phyloP scores from a whole-genome alignment of 1,140 invertebrate species.

The Leptopilina boulardi region DNA sequence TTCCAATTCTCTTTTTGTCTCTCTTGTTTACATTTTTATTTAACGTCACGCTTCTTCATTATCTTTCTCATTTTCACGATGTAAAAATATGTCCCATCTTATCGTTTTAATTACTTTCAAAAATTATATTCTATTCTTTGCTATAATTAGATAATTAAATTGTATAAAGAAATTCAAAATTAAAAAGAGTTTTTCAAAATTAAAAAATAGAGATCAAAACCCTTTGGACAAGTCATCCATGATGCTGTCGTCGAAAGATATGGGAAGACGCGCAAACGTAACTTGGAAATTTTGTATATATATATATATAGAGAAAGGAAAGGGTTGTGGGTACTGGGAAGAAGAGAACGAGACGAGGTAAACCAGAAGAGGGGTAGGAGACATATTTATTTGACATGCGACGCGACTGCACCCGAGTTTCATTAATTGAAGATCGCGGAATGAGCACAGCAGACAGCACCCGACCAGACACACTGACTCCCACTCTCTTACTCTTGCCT shows the following conservation, averaged over 20 bases:
- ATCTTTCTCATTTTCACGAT: constrained; percentile 62
- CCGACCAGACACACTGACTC: constrained; percentile 63
- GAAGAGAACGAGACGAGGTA: constrained; percentile 50
- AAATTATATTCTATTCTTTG: too few relatives aligned
- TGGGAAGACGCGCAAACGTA: constrained; percentile 35
- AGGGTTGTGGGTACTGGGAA: constrained; percentile 56
- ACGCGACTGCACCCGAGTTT: constrained; percentile 76
- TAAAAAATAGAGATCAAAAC: background rate
- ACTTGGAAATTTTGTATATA: constrained; percentile 39
- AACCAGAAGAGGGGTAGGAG: constrained; percentile 61
- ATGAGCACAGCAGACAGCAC: constrained; percentile 73
- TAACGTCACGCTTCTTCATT: constrained; percentile 62
- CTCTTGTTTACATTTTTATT: constrained; percentile 66
- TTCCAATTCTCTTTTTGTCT: constrained; percentile 40
- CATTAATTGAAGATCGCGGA: constrained; percentile 78
- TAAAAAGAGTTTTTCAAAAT: background rate
- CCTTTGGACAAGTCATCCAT: constrained; percentile 6
- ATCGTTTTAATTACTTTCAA: too few relatives aligned
- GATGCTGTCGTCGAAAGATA: constrained; percentile 12
- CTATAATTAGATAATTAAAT: background rate
- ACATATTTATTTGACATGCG: constrained; percentile 77
- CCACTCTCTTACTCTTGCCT: constrained; percentile 51
- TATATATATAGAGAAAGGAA: constrained; percentile 48
- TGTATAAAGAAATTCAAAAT: constrained; percentile 32
- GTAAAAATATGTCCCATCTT: constrained; percentile 36